These are phyloP conservation scores for Hydropsyche tenuis DNA, from an alignment of 1,140 invertebrate species.

Conservation along the genomic window DNA sequence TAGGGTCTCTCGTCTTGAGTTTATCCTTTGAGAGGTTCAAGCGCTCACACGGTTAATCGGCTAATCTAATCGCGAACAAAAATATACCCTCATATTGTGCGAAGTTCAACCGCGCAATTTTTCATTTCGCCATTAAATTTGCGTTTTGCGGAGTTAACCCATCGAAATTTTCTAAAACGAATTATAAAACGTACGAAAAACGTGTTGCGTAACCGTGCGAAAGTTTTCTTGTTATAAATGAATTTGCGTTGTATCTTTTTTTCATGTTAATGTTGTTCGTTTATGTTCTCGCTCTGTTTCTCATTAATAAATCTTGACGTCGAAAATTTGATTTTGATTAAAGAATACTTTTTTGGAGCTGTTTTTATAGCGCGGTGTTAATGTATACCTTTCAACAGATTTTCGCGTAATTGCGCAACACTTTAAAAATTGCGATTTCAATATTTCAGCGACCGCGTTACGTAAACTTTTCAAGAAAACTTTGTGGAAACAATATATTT, in stretches of 20 bases:
- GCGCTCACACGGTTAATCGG: conserved; percentile 25
- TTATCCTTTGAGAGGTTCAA: conserved; percentile 20
- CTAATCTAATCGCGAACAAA: conserved; percentile 32
- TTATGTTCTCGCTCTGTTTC: background rate
- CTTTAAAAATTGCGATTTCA: conserved; percentile 18
- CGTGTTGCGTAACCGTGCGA: background rate
- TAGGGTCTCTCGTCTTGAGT: conserved; percentile 31
- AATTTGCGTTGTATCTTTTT: background rate
- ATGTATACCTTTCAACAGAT: too few species aligned
- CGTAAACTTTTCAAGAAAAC: conserved; percentile 39
- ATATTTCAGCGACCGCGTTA: conserved; percentile 30
- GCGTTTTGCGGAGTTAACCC: background rate
- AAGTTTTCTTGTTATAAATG: conserved; percentile 6
- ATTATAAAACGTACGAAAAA: too few species aligned
- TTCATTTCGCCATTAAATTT: background rate
- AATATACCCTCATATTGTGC: background rate
- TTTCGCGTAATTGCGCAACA: background rate
- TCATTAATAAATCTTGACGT: conserved; percentile 7
- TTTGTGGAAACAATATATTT: conserved; percentile 42
- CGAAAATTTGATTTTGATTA: background rate
- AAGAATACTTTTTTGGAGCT: background rate
- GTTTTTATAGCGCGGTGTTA: too few species aligned
- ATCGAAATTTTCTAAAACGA: too few species aligned
- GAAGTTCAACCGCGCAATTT: background rate
- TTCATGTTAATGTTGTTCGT: background rate